A percentile compares a stretch with the other conserved stretches of the same genome.
Evolutionary conservation across 2,113 vertebrate species (phyloP).

Genomic region (Aphelocoma coerulescens): DNA sequence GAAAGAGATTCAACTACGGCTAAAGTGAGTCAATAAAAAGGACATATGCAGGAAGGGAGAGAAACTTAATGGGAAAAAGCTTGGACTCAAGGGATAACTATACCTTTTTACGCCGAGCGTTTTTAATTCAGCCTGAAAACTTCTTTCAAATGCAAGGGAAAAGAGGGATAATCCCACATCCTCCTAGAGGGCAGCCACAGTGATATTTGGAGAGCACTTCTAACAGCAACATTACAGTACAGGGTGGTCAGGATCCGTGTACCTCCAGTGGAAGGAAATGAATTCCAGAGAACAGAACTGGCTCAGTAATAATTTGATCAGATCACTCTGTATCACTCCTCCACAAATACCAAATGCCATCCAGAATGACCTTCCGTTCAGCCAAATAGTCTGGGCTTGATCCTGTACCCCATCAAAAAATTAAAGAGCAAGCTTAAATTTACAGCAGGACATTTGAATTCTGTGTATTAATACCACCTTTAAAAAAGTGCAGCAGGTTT

Average conservation of each 20-base stretch:
- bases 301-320: background rate
- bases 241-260: background rate
- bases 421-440: background rate
- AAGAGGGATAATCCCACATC: background rate
- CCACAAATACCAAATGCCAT: background rate
- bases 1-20: background rate
- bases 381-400: background rate
- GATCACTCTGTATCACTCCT: background rate
- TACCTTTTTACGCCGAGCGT: accelerated
- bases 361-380: background rate
- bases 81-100: background rate
- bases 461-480: background rate
- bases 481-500: background rate
- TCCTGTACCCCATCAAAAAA: background rate
- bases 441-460: background rate
- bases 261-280: background rate
- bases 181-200: background rate
- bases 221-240: background rate
- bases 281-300: background rate
- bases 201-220: background rate
- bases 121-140: background rate
- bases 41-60: background rate
- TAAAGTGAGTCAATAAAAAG: background rate
- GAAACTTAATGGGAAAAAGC: background rate
- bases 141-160: background rate